phyloP scores from a whole-genome alignment of 2,888 invertebrate species.

The Nemotelus pantherinus region DNA sequence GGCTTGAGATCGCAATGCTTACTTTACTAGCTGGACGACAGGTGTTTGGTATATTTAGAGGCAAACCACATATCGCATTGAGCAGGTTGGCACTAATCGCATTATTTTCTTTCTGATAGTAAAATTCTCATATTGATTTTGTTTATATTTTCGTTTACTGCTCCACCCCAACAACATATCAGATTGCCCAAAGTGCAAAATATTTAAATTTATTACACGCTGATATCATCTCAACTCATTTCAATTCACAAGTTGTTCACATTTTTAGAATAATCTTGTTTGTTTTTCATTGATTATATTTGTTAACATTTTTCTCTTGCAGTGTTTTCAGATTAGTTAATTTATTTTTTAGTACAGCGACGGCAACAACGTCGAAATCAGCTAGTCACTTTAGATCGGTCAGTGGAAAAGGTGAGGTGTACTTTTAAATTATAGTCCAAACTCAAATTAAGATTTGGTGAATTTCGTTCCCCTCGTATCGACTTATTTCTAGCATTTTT shows the following conservation, averaged over 20 bases:
- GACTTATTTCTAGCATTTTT: too few relatives aligned
- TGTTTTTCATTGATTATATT: background rate
- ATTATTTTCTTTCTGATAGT: background rate
- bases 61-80: background rate
- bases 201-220: too few relatives aligned
- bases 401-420: conserved; percentile 12
- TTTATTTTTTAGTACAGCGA: conserved; percentile 20
- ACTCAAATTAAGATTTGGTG: too few relatives aligned
- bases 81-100: conserved; percentile 12
- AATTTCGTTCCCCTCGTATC: too few relatives aligned
- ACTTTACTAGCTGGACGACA: conserved; percentile 3
- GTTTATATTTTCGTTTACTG: background rate
- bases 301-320: conserved; percentile 9
- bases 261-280: background rate
- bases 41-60: background rate
- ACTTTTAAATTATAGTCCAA: background rate
- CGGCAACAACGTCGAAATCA: background rate
- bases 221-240: too few relatives aligned
- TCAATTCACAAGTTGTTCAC: too few relatives aligned
- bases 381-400: conserved; percentile 12
- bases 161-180: too few relatives aligned
- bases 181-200: too few relatives aligned
- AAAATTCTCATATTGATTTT: background rate
- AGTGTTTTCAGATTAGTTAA: conserved; percentile 12
- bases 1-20: conserved; percentile 11